A percentile compares a stretch with the other conserved stretches of the same genome.
These are phyloP conservation scores for Ursus arctos DNA, from an alignment of 2,113 vertebrate genomes.

Conservation along the genomic window DNA sequence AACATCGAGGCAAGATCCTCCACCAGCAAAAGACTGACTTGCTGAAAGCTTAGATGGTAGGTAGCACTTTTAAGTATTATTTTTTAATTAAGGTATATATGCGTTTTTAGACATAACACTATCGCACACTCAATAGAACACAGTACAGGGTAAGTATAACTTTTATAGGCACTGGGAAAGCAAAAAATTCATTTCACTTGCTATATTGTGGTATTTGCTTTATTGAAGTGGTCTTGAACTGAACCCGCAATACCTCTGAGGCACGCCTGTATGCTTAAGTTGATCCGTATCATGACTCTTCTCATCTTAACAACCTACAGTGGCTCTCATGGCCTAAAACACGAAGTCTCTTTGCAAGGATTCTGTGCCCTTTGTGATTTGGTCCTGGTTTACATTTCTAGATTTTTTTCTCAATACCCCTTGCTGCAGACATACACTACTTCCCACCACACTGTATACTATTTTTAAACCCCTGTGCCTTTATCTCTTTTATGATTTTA, in stretches of 20 bases:
- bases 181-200: neutral
- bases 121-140: neutral
- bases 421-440: neutral
- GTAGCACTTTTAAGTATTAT: neutral
- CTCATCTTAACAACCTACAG: neutral
- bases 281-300: neutral
- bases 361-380: neutral
- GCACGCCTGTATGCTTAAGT: neutral
- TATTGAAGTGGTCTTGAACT: neutral
- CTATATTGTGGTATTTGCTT: neutral
- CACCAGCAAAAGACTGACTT: neutral
- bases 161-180: neutral
- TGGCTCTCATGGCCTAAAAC: neutral
- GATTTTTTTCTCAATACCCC: neutral
- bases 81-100: neutral
- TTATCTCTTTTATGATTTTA: neutral
- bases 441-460: neutral
- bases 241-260: neutral
- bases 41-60: neutral
- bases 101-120: neutral
- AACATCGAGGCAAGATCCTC: neutral
- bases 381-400: neutral
- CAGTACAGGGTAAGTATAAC: neutral
- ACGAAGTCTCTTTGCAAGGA: neutral
- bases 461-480: neutral